These are phyloP conservation scores for Raja brachyura DNA, from an alignment of 2,113 vertebrate genomes.

Conservation along the genomic window DNA sequence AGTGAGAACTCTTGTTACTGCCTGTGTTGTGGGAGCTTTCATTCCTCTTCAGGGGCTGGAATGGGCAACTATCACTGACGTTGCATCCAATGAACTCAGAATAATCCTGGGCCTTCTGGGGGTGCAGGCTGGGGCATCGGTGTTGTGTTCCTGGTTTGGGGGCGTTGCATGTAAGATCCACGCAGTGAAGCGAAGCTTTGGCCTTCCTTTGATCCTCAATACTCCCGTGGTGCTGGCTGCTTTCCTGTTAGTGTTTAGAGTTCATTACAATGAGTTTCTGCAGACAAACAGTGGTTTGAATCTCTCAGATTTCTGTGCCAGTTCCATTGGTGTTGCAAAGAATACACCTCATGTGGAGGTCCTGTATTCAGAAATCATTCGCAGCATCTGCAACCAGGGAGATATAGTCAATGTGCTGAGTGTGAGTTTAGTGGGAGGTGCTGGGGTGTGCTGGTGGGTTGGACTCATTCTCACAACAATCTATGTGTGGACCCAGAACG, in stretches of 20 bases:
- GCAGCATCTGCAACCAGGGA: constrained; percentile 61
- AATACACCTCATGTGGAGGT: constrained; percentile 45
- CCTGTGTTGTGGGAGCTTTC: constrained; percentile 53
- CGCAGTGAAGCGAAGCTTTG: constrained; percentile 59
- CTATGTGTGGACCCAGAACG: constrained; percentile 62
- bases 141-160: constrained; percentile 67
- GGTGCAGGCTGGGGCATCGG: constrained; percentile 60
- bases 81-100: constrained; percentile 43
- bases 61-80: constrained; percentile 45
- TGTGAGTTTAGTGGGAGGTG: constrained; percentile 54
- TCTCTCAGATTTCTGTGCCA: constrained; percentile 50
- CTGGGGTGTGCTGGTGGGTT: constrained; percentile 63
- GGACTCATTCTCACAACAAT: constrained; percentile 57
- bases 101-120: constrained; percentile 54
- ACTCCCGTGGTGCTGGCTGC: constrained; percentile 54
- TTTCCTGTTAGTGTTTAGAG: constrained; percentile 43
- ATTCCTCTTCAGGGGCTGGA: constrained; percentile 40
- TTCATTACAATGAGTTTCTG: constrained; percentile 39
- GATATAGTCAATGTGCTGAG: constrained; percentile 57
- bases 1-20: constrained; percentile 55
- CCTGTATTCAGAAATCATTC: constrained; percentile 53
- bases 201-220: constrained; percentile 52
- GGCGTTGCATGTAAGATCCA: constrained; percentile 69
- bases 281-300: not conserved
- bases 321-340: constrained; percentile 35